These are phyloP conservation scores for Andricus grossulariae DNA, from an alignment of 1,140 invertebrate species.

Conservation along the genomic window DNA sequence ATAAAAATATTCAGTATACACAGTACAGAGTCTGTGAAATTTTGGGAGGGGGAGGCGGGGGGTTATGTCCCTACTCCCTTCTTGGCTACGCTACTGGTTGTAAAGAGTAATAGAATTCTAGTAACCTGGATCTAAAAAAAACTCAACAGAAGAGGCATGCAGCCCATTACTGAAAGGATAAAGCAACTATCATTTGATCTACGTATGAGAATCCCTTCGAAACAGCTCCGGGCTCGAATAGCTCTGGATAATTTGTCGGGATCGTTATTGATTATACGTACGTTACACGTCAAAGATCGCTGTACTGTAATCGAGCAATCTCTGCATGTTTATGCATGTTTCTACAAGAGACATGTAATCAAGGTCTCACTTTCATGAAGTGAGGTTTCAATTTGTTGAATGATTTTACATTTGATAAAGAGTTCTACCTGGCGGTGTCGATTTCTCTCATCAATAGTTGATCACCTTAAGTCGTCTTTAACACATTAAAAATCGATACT, in stretches of 20 bases:
- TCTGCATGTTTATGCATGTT: conserved; percentile 22
- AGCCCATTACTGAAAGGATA: not conserved
- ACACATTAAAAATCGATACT: not conserved
- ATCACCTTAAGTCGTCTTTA: not conserved
- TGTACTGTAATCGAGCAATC: not conserved
- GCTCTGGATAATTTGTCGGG: conserved; percentile 42
- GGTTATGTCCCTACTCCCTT: no score
- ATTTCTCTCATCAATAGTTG: not conserved
- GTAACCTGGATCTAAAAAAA: conserved; percentile 1
- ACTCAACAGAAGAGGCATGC: not conserved
- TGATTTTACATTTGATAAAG: not conserved
- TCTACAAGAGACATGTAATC: not conserved
- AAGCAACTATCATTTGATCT: conserved; percentile 15
- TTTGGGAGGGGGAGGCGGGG: no score
- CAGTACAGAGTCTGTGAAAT: no score
- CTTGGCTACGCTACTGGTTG: no score
- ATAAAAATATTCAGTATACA: no score
- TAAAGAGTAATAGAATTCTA: not conserved
- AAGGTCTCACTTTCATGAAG: not conserved
- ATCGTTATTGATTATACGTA: conserved; percentile 47
- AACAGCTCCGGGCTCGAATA: conserved; percentile 39
- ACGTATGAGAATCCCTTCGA: conserved; percentile 24
- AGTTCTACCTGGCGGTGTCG: not conserved
- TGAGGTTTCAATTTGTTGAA: not conserved
- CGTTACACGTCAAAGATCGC: conserved; percentile 19